Base-by-base conservation (phyloP, 1,140 invertebrate genomes). In the Geopemphigus sp. region DNA sequence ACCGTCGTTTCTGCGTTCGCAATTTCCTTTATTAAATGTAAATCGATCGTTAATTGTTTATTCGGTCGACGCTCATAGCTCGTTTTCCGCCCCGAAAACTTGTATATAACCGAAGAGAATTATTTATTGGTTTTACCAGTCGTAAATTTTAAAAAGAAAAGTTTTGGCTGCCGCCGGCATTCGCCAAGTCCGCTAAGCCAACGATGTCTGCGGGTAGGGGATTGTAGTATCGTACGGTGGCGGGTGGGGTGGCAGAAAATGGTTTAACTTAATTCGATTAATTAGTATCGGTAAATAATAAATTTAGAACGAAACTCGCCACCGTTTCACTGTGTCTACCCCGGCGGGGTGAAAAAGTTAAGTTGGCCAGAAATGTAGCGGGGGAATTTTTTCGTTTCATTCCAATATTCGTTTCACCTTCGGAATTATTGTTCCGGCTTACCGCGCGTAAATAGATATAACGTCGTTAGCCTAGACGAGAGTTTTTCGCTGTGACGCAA, bases 11-110 rank as follows among this genome's bases (percentile, higher is more conserved):
- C 54, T 76, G 57, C 74, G 74, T 78, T 78, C 22, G 74, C 74
- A 78, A 78, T 78, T 78, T 78, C 74, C 74, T 78, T 78, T 78
- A 78, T 78, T 78, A 78, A 78, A 78, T 78, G 74, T 78, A 78
- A 78, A 78, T 78, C 74, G 74, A 78, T 78, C 74, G 74, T 78
- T 78, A 78, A 78, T 78, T 78, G 74, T 78, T 78, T 78, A 61
- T 78, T 78, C 74, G 57, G 74, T 50, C 39, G 74, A 78, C 74
- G 74, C 74, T 78, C 74, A 61, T 59, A 78, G 74, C 56, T 61
- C 56, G 74, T 78, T 78, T 78, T 78, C 74, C 57, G 57, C 74
- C 57, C 57, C 22, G 32, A 78, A 78, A 78, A 78, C 74, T 78
- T 63, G 74, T 78, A 78, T 54, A 78, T 50, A 61, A 78, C 74